phyloP scores from a whole-genome alignment of 1,140 invertebrate species.

The Trichomalopsis sarcophagae region DNA sequence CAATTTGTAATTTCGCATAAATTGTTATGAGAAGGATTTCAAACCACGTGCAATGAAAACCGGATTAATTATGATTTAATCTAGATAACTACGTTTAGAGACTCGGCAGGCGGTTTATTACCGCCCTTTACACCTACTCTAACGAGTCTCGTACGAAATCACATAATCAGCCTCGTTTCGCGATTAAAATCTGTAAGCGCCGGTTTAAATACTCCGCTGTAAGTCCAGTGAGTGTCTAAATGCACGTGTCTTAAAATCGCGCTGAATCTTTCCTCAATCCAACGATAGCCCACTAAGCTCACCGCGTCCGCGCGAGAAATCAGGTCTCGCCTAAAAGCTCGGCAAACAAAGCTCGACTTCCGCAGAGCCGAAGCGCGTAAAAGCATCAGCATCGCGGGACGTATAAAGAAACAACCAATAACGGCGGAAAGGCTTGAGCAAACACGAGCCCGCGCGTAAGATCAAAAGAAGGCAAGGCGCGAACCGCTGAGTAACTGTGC shows the following conservation, averaged over 20 bases:
- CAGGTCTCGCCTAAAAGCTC: not conserved
- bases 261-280: not conserved
- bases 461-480: not conserved
- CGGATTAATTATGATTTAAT: not conserved
- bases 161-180: not conserved
- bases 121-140: not conserved
- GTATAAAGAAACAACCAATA: not conserved
- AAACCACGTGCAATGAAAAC: not conserved
- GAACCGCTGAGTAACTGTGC: not conserved
- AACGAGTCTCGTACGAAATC: no score
- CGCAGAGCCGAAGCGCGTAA: not conserved
- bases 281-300: no score
- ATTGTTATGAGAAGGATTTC: no score
- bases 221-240: not conserved
- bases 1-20: no score
- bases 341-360: not conserved
- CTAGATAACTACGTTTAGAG: not conserved
- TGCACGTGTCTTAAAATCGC: not conserved
- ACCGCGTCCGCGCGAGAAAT: not conserved
- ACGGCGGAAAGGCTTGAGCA: conserved; percentile 2
- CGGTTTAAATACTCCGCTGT: not conserved
- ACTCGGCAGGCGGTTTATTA: not conserved
- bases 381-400: not conserved
- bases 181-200: not conserved
- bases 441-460: not conserved